Base-by-base conservation (phyloP, 2,797 vertebrate genomes). In the Ammospiza maritima region DNA sequence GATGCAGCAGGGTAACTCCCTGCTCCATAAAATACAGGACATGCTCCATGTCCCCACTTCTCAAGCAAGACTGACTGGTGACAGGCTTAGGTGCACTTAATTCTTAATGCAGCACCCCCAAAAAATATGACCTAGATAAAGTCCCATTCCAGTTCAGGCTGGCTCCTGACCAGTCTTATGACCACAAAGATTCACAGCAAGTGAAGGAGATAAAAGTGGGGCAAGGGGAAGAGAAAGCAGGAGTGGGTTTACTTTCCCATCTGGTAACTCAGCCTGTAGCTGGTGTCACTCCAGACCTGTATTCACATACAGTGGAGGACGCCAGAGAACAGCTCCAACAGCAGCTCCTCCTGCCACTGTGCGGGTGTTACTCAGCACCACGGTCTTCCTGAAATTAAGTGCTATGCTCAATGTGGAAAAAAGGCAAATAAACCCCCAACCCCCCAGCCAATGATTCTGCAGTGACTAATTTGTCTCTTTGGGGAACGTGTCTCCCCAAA, bases 331-430 rank as follows among this genome's bases (percentile, higher is more conserved):
- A 56, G 40, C 30, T 83, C 12, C 5, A 73, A 70, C 53, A 74
- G 73, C 56, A 64, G 80, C 36, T 67, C n/a, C 40, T 85, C 44
- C 65, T 60, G 76, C 53, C 51, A 71, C 40, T 56, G 26, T 4
- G 22, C 9, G 10, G 40, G 26, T n/a, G 42, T 51, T 56, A 66
- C 40, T 77, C 70, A 84, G 76, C 70, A 81, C 66, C 40, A 45
- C 0, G 0, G 42, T 18, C 61, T 50, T 42, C 4, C 7, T 56
- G 58, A 78, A 90, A 71, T 42, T 21, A 40, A 0, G 0, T 73
- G 38, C 45, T 81, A 38, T 65, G 61, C 30, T 87, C 56, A 32
- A 1, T 3, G 14, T 3, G 10, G 72, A 36, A 76, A 50, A 78
- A 79, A 70, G 34, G 44, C 18, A 81, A 90, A 91, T 36, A 67